A percentile compares a stretch with the other conserved stretches of the same genome.
Evolutionary conservation across 1,140 invertebrate genomes (phyloP).

Genomic region (Musca vetustissima): DNA sequence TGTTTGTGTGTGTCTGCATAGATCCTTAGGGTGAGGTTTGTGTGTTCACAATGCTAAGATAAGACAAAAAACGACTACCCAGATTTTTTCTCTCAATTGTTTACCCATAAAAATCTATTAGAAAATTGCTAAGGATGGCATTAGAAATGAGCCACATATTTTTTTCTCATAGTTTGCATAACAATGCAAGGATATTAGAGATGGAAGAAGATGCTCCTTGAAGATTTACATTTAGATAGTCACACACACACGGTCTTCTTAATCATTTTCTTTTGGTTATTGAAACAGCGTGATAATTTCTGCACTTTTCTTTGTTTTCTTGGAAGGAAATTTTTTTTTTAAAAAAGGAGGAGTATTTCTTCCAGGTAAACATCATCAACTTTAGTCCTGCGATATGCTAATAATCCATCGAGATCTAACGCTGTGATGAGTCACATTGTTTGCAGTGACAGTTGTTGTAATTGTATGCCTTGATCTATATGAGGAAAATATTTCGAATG

Average conservation of each 20-base stretch:
- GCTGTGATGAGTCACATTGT: too few relatives aligned
- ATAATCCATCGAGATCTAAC: too few relatives aligned
- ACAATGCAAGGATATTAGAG: neutral
- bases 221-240: too few relatives aligned
- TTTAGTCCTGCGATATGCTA: too few relatives aligned
- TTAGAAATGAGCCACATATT: neutral
- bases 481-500: too few relatives aligned
- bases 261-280: neutral
- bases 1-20: too few relatives aligned
- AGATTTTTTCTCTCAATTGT: neutral
- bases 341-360: too few relatives aligned
- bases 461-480: too few relatives aligned
- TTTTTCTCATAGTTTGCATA: constrained; percentile 10
- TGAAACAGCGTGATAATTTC: constrained; percentile 9
- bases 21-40: neutral
- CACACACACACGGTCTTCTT: neutral
- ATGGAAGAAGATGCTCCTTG: neutral
- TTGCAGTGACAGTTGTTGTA: too few relatives aligned
- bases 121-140: neutral
- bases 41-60: neutral
- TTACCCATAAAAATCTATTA: constrained; percentile 7
- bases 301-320: neutral
- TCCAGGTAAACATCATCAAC: too few relatives aligned
- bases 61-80: neutral
- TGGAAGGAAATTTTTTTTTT: too few relatives aligned